Evolutionary conservation across 2,113 vertebrate genomes (phyloP).

Genomic region (Macaca nemestrina): DNA sequence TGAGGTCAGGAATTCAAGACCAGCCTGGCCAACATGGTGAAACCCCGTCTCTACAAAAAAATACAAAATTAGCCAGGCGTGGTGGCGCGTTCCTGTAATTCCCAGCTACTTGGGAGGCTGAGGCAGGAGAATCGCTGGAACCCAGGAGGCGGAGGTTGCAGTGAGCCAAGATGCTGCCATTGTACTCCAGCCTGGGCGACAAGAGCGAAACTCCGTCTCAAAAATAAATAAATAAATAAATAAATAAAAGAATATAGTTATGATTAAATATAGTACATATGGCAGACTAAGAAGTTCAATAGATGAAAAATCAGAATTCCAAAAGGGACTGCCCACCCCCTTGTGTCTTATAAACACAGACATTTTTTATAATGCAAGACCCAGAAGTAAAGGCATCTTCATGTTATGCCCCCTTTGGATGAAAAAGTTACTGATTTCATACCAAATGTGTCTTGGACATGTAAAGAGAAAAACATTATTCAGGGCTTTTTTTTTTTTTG

Average conservation of each 20-base stretch:
- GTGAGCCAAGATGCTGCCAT: no score
- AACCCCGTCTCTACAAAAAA: no score
- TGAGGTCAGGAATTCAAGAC: no score
- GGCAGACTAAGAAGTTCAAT: background rate
- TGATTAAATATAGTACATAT: background rate
- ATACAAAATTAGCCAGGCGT: no score
- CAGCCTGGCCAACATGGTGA: no score
- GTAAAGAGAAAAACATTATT: slow-evolving; percentile 4
- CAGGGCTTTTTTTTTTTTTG: background rate
- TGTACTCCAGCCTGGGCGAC: no score
- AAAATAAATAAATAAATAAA: no score
- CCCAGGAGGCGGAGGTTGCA: no score
- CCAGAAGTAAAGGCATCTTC: background rate
- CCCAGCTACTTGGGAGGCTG: no score
- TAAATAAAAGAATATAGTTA: background rate
- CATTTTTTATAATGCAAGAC: background rate
- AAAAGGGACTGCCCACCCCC: background rate
- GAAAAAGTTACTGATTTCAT: slow-evolving; percentile 19
- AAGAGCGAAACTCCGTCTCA: no score
- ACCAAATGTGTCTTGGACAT: slow-evolving; percentile 16
- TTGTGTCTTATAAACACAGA: background rate
- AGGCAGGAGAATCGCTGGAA: no score
- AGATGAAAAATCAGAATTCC: slow-evolving; percentile 4
- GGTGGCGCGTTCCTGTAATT: no score
- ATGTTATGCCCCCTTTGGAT: background rate